Base-by-base conservation (phyloP, 2,888 invertebrate species). In the Phyllotreta cruciferae region DNA sequence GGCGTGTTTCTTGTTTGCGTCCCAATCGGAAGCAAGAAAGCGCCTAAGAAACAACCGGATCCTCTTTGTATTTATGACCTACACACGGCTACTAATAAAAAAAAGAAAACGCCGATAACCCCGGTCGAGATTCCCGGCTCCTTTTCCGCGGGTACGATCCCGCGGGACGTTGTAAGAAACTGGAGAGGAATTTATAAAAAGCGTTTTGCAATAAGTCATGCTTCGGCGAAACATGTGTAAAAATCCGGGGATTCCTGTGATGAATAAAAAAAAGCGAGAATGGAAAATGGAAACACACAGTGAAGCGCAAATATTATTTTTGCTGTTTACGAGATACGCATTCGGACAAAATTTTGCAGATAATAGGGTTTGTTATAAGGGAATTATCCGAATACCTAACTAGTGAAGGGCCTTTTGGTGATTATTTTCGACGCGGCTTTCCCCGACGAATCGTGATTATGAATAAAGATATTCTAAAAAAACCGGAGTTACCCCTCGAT, bases 61-160 rank as follows among this genome's bases (percentile, higher is more conserved):
- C 8, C 47, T 47, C 47, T 47, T 47, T 47, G 10, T 47, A 47
- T 47, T 14, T 47, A 47, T 47, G 47, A 47, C 14, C 11, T 14
- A 11, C 47, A 47, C 47, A 47, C 24, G 11, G 34, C 47, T 47
- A 47, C 8, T 47, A 47, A 24, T 24, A 24, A 24, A 24, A 47
- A 47, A 47, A 47, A 47, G 47, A 47, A 47, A 47, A 47, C 47
- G 47, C 13, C 47, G 47, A 47, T 47, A 11, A 47, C 47, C 13
- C 8, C 8, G n/a, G 34, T 14, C 24, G 24, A 47, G 34, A 7
- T 14, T 47, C 14, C 47, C 13, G 24, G 34, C 24, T 47, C 47
- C 24, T 24, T 24, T 24, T 24, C 24, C 24, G 24, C 24, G 24
- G 24, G 24, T 24, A 24, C 1, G 24, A 1, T 47, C 14, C 47